A percentile compares a stretch with the other conserved stretches of the same genome.
Evolutionary conservation across 2,888 invertebrate species (phyloP).

Genomic region (Harpalus rubripes): DNA sequence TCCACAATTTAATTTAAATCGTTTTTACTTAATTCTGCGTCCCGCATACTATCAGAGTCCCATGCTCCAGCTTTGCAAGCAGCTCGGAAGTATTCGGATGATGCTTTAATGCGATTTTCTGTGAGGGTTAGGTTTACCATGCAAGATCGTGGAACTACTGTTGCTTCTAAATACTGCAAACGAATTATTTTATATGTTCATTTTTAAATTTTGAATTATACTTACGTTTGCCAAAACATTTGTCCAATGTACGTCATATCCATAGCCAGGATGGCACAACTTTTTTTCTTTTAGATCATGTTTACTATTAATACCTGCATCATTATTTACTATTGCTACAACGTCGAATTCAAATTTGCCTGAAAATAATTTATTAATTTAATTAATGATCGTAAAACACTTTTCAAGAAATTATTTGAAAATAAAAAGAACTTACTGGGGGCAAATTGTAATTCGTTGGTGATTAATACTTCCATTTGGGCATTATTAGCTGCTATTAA

Average conservation of each 20-base stretch:
- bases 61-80: slow-evolving; percentile 94
- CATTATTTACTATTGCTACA: slow-evolving; percentile 83
- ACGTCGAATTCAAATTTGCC: slow-evolving; percentile 82
- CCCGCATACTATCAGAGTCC: slow-evolving; percentile 84
- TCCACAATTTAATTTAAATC: background rate
- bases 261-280: slow-evolving; percentile 91
- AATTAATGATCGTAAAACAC: background rate
- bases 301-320: slow-evolving; percentile 81
- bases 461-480: slow-evolving; percentile 83
- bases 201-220: background rate
- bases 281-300: slow-evolving; percentile 84
- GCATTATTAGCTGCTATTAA: slow-evolving; percentile 87
- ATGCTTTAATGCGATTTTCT: slow-evolving; percentile 87
- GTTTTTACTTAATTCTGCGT: slow-evolving; percentile 84
- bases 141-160: slow-evolving; percentile 86
- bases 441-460: slow-evolving; percentile 83
- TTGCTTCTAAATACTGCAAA: slow-evolving; percentile 86
- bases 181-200: slow-evolving; percentile 63
- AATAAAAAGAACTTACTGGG: slow-evolving; percentile 76
- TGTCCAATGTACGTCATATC: slow-evolving; percentile 86
- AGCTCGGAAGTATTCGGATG: slow-evolving; percentile 86
- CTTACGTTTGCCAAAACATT: slow-evolving; percentile 87
- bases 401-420: no score
- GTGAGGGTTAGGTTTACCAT: slow-evolving; percentile 84
- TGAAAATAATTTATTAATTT: slow-evolving; percentile 70